phyloP scores from a whole-genome alignment of 2,888 invertebrate species.

The Clitarchus hookeri region DNA sequence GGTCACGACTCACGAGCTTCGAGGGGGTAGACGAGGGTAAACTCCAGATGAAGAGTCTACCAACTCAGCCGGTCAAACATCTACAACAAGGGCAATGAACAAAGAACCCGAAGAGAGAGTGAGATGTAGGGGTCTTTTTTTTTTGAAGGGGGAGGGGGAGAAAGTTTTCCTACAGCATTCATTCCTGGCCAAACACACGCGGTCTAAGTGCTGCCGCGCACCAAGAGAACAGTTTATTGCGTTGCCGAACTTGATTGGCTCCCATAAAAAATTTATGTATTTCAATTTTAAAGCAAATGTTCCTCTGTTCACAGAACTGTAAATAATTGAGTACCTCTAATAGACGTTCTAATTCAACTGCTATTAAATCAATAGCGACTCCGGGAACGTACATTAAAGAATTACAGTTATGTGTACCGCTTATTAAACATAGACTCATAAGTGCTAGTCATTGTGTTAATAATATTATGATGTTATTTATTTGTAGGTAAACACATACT shows the following conservation, averaged over 20 bases:
- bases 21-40: neutral
- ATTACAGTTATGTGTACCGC: too few species aligned
- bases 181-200: neutral
- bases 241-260: neutral
- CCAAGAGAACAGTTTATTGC: conserved; percentile 1
- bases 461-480: too few species aligned
- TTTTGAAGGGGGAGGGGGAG: neutral
- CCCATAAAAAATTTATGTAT: neutral
- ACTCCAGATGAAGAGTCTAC: neutral
- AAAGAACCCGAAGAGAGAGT: neutral
- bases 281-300: neutral
- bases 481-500: too few species aligned
- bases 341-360: neutral
- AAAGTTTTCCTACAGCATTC: conserved; percentile 17
- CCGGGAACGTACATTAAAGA: too few species aligned
- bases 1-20: neutral
- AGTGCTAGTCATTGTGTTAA: too few species aligned
- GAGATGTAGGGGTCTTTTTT: too few species aligned
- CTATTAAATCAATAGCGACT: too few species aligned
- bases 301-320: neutral
- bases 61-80: conserved; percentile 14
- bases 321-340: neutral
- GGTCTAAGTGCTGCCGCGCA: neutral
- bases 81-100: neutral
- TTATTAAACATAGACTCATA: too few species aligned